Percentiles rank a stretch among this genome's conserved stretches.
phyloP scores from a whole-genome alignment of 2,888 invertebrate species.

The Plagodis dolabraria region DNA sequence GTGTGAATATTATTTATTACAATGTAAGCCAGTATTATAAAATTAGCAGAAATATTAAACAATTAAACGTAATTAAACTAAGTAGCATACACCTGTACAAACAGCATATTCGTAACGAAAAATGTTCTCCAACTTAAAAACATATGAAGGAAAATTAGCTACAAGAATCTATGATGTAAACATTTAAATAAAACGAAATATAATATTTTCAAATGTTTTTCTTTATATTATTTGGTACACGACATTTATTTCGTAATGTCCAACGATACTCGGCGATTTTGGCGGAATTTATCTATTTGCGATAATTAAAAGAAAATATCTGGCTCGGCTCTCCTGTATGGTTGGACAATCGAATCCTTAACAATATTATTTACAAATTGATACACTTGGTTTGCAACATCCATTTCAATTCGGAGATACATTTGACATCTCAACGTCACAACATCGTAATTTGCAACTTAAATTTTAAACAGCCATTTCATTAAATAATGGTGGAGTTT shows the following conservation, averaged over 20 bases:
- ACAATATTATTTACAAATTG: constrained; percentile 41
- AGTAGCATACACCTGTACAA: neutral
- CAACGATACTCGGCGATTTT: constrained; percentile 65
- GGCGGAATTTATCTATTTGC: constrained; percentile 18
- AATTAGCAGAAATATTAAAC: neutral
- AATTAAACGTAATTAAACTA: neutral
- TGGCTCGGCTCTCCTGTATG: constrained; percentile 54
- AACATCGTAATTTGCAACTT: constrained; percentile 16
- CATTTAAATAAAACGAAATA: constrained; percentile 42
- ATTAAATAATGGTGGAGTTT: constrained; percentile 15
- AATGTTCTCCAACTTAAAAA: neutral
- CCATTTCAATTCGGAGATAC: constrained; percentile 25
- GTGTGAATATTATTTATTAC: neutral
- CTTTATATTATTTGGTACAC: constrained; percentile 79
- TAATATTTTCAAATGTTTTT: constrained; percentile 60
- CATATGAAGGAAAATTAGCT: neutral
- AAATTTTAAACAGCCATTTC: constrained; percentile 35
- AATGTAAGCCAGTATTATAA: neutral
- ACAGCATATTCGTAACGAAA: neutral
- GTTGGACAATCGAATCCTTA: constrained; percentile 64
- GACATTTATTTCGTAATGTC: constrained; percentile 59
- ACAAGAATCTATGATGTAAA: neutral
- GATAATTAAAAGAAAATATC: constrained; percentile 9
- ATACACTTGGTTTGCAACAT: constrained; percentile 38
- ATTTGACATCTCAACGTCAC: constrained; percentile 1